Evolutionary conservation across 2,113 vertebrate species (phyloP), one percentile per base, ranked within the genome.

Genomic region (Hippocampus mohnikei): DNA sequence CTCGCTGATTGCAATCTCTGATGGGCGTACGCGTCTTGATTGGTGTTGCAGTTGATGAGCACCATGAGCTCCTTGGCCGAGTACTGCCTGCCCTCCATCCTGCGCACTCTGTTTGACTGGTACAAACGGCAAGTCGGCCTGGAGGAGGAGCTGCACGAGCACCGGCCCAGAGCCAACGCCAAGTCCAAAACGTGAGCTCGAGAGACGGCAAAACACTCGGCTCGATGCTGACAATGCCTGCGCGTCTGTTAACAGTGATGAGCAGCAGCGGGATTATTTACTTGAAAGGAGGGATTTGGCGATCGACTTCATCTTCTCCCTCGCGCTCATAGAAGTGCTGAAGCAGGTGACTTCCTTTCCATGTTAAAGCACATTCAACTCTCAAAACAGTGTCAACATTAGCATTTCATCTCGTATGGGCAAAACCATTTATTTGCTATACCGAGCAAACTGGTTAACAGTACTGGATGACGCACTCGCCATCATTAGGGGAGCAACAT

Each of bases 301-400:
- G 76, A 96, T 99, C 77, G 96, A 99, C 92, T 99, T 98, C 88
- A 99, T 99, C 89, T 98, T 98, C 91, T 98, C 96, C 78, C 94
- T 99, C 88, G 95, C 98, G 33, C 94, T 99, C 81, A 96, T 98
- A 92, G 96, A 99, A 89, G 95, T 99, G 90, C 94, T 98, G 84
- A 99, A 98, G 91, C 97, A 98, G 95, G 97, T 97, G 91, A 77
- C 52, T 41, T 15, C 21, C 8, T 1, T 12, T n/a, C 8, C 9
- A 53, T n/a, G 9, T 8, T 21, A 1, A 21, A 8, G 21, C 18
- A 8, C 4, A 7, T 8, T 21, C 50, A 52, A 21, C 20, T 8
- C 20, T 21, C 20, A 20, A 52, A n/a, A 52, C 48, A 2, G 7
- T 2, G 52, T 53, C 21, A 53, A 53, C 52, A 10, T 53, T n/a